These are phyloP conservation scores for Neoarius graeffei DNA, from an alignment of 2,113 vertebrate species.

Conservation along the genomic window DNA sequence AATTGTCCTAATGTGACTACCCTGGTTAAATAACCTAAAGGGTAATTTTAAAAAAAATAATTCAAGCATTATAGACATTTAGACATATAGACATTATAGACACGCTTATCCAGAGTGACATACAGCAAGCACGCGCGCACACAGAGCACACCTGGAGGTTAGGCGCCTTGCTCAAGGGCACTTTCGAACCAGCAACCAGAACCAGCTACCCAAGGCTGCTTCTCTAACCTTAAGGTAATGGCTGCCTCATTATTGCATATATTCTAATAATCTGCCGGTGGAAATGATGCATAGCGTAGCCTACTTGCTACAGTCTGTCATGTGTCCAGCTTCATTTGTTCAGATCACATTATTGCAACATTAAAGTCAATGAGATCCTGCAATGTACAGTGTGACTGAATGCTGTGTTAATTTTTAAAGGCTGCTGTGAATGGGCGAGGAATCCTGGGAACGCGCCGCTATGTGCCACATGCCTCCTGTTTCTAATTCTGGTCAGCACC, in stretches of 20 bases:
- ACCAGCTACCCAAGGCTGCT: no score
- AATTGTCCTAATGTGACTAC: background rate
- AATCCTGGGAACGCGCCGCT: conserved; percentile 16
- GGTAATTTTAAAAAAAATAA: no score
- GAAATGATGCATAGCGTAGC: background rate
- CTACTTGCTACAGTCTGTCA: background rate
- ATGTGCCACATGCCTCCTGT: conserved; percentile 27
- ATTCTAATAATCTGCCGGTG: background rate
- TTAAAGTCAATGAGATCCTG: background rate
- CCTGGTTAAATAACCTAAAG: background rate
- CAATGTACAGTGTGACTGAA: background rate
- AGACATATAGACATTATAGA: no score
- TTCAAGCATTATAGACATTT: no score
- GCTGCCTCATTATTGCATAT: background rate
- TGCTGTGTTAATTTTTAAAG: background rate
- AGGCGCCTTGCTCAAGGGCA: no score
- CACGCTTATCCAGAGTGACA: no score
- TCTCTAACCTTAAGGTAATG: no score
- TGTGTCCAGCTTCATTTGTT: background rate
- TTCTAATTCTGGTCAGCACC: conserved; percentile 27
- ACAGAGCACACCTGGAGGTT: no score
- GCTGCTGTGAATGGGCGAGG: background rate
- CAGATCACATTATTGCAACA: background rate
- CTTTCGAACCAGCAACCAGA: no score
- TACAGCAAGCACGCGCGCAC: no score